phyloP scores from a whole-genome alignment of 2,888 invertebrate species.

The Nephrotoma flavescens region DNA sequence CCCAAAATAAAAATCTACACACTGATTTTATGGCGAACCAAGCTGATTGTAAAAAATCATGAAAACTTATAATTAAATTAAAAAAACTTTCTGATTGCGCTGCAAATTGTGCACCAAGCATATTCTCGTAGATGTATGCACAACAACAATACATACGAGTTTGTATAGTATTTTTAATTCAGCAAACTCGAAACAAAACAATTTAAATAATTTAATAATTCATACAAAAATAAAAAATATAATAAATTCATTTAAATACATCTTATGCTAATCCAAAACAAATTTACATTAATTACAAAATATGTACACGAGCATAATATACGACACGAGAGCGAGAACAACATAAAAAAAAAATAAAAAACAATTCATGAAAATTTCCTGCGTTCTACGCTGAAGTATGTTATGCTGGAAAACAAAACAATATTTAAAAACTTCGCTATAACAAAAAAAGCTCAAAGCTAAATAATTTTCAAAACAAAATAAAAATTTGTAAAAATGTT shows the following conservation, averaged over 20 bases:
- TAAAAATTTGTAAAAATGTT: neutral
- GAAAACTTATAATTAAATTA: too few species aligned
- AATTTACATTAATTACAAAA: neutral
- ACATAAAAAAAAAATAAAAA: neutral
- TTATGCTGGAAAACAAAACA: neutral
- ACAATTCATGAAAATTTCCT: neutral
- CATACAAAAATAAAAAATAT: neutral
- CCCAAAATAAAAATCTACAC: too few species aligned
- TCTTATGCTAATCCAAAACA: neutral
- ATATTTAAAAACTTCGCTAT: neutral
- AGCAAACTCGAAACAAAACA: too few species aligned
- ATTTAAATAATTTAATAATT: neutral
- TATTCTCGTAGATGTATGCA: too few species aligned
- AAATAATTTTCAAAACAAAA: neutral
- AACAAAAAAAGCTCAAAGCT: neutral
- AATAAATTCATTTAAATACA: neutral
- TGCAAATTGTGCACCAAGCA: too few species aligned
- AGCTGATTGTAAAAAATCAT: too few species aligned
- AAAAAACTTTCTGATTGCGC: too few species aligned
- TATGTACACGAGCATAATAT: too few species aligned
- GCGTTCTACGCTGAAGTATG: neutral
- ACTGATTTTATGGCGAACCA: too few species aligned
- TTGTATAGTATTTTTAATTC: too few species aligned
- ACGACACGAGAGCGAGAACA: neutral
- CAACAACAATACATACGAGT: too few species aligned